Conservation (phyloP, 2,797 vertebrate genomes). For the Alcedo quadribrachys region DNA sequence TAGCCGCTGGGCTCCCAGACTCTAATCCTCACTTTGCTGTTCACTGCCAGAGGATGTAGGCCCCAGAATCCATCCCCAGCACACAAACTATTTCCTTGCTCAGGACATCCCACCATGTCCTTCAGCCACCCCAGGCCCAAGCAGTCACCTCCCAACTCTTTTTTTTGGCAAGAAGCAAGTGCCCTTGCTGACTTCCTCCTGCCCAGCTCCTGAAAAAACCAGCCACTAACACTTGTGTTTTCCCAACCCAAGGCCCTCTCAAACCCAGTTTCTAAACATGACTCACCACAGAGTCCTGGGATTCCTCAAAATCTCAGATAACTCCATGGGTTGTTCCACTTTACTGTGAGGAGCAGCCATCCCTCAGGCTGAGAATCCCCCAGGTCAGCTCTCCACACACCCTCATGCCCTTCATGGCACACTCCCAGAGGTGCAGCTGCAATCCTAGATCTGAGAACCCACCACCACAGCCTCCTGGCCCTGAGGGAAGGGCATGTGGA, state of each 20-base stretch:
- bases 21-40: not conserved
- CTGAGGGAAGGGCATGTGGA: not conserved
- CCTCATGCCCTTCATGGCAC: rapidly evolving
- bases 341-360: not conserved
- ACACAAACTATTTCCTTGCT: not conserved
- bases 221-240: not conserved
- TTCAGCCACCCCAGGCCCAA: not conserved
- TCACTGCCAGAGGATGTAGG: not conserved
- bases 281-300: not conserved
- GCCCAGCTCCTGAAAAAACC: not conserved
- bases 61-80: not conserved
- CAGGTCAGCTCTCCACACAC: not conserved
- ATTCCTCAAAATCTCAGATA: not conserved
- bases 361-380: not conserved
- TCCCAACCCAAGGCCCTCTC: not conserved
- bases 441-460: not conserved
- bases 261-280: not conserved
- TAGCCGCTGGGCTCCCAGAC: not conserved
- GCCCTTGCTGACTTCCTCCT: not conserved
- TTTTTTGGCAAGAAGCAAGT: not conserved
- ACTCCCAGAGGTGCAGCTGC: rapidly evolving
- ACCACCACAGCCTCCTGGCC: not conserved
- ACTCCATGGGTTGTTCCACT: not conserved
- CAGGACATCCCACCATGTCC: not conserved
- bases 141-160: not conserved